Conservation (phyloP, 35 echinoderm and acorn worm species). For the Apostichopus californicus region DNA sequence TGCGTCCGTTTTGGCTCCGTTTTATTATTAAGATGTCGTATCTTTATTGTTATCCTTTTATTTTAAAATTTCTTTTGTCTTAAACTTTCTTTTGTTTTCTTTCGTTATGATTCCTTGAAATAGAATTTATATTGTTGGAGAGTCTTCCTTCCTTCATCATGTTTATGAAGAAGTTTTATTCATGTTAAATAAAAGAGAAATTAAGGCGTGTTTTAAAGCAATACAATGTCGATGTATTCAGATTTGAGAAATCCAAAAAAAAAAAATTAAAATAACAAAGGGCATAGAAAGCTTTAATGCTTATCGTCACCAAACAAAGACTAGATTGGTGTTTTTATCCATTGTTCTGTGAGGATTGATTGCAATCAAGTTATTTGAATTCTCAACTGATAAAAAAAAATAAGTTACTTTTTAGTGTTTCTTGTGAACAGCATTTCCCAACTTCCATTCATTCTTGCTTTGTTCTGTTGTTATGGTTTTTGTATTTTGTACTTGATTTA, state of each 20-base stretch:
- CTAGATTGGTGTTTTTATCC: too few species aligned
- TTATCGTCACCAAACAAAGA: neutral
- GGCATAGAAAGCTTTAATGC: neutral
- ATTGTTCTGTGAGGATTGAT: too few species aligned
- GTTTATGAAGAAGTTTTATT: neutral
- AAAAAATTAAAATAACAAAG: neutral
- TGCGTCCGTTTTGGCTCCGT: neutral
- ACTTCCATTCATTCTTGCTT: neutral
- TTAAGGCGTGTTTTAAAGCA: constrained; percentile 9
- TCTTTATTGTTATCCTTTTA: neutral
- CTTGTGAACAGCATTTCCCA: neutral
- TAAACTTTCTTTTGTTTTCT: neutral
- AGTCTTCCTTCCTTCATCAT: neutral
- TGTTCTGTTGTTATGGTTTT: neutral
- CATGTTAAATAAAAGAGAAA: neutral
- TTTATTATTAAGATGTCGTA: neutral
- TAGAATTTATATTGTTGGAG: constrained; percentile 35
- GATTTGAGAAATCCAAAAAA: constrained; percentile 1
- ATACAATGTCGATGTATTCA: constrained; percentile 42
- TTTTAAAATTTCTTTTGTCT: neutral
- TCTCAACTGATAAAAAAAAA: neutral
- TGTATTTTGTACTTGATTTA: too few species aligned
- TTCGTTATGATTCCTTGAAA: constrained; percentile 15
- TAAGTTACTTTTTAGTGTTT: neutral
- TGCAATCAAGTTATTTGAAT: neutral